phyloP scores from a whole-genome alignment of 2,113 vertebrate genomes.

The Carassius gibelio region DNA sequence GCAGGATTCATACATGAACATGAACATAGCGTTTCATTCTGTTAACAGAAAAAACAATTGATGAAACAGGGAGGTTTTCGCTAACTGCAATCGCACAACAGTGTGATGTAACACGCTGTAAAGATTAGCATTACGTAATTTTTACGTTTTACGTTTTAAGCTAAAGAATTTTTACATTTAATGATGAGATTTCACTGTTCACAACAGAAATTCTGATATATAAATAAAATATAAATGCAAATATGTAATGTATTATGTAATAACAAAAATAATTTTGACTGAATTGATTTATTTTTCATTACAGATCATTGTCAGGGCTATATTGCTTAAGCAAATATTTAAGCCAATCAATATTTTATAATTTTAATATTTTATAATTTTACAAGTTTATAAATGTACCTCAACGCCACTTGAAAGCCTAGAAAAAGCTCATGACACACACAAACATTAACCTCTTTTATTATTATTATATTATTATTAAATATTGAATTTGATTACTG shows the following conservation, averaged over 20 bases:
- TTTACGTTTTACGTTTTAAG: not conserved
- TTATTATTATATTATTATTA: too few relatives aligned
- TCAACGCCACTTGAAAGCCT: not conserved
- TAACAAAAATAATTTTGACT: not conserved
- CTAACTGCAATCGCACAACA: not conserved
- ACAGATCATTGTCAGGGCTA: not conserved
- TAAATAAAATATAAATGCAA: not conserved
- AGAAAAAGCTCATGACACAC: not conserved
- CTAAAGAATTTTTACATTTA: not conserved
- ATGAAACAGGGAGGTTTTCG: not conserved
- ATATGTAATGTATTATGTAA: not conserved
- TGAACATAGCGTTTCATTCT: constrained; percentile 25
- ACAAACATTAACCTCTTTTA: not conserved
- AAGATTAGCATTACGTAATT: not conserved
- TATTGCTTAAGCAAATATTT: not conserved
- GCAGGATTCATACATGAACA: not conserved
- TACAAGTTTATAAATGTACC: not conserved
- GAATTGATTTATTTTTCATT: not conserved
- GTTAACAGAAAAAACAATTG: not conserved
- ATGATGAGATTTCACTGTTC: not conserved
- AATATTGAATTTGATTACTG: too few relatives aligned
- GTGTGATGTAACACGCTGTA: not conserved
- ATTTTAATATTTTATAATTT: too few relatives aligned
- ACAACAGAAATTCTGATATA: not conserved
- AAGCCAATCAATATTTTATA: not conserved